phyloP scores from a whole-genome alignment of 2,797 vertebrate genomes.

The Fistularia commersonii region DNA sequence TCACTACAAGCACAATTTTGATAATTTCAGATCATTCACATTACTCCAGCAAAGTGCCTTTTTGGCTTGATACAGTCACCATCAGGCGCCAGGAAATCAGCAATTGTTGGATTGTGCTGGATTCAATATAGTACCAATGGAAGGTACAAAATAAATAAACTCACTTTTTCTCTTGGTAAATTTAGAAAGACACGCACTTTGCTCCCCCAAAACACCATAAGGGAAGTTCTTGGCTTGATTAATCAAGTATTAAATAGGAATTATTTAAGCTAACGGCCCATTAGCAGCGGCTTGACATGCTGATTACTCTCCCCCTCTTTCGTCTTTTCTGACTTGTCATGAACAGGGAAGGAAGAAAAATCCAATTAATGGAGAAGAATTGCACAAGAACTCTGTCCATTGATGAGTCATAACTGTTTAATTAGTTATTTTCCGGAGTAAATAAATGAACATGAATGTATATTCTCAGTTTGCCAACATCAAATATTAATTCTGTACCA shows the following conservation, averaged over 20 bases:
- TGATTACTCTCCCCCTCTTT: slow-evolving; percentile 24
- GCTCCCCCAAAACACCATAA: slow-evolving; percentile 40
- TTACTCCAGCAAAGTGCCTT: neutral
- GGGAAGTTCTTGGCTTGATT: slow-evolving; percentile 56
- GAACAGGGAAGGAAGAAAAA: slow-evolving; percentile 16
- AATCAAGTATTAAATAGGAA: slow-evolving; percentile 68
- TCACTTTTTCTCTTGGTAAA: slow-evolving; percentile 16
- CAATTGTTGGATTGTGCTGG: slow-evolving; percentile 60
- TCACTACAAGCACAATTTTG: too few relatives aligned
- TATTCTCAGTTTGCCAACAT: too few relatives aligned
- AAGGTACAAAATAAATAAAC: slow-evolving; percentile 20
- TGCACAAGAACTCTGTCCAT: slow-evolving; percentile 4
- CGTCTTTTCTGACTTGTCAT: slow-evolving; percentile 10
- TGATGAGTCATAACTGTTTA: slow-evolving; percentile 3
- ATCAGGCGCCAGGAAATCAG: slow-evolving; percentile 48
- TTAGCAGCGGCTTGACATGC: slow-evolving; percentile 44
- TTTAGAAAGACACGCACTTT: slow-evolving; percentile 26
- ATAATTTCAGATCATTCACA: too few relatives aligned
- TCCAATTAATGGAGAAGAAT: slow-evolving; percentile 14
- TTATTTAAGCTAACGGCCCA: slow-evolving; percentile 66
- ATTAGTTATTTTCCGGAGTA: too few relatives aligned
- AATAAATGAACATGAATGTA: too few relatives aligned
- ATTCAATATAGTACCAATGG: slow-evolving; percentile 54
- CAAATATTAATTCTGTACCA: too few relatives aligned
- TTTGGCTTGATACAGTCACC: slow-evolving; percentile 36